These are phyloP conservation scores for Enteromius viviparus DNA, from an alignment of 2,797 vertebrate species.

Conservation along the genomic window DNA sequence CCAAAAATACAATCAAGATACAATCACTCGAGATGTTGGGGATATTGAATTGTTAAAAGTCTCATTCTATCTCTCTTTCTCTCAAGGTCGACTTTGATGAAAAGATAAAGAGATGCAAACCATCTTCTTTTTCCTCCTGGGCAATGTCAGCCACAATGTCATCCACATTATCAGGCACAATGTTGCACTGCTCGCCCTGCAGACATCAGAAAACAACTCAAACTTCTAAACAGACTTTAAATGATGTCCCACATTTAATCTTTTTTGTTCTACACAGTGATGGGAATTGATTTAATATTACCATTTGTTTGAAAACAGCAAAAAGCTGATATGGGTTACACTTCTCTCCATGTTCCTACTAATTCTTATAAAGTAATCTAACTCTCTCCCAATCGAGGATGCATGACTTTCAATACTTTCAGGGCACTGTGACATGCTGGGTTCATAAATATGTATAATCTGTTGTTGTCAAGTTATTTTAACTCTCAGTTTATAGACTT, in stretches of 20 bases:
- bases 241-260: not conserved
- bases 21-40: not conserved
- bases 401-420: slow-evolving; percentile 12
- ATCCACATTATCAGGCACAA: slow-evolving; percentile 95
- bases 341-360: not conserved
- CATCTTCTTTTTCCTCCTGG: slow-evolving; percentile 98
- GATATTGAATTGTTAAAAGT: not conserved
- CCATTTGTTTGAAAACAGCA: slow-evolving; percentile 3
- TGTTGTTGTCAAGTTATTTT: slow-evolving; percentile 7
- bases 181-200: slow-evolving; percentile 98
- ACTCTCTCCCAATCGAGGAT: not conserved
- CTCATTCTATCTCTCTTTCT: not conserved
- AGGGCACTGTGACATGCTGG: slow-evolving; percentile 25
- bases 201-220: slow-evolving; percentile 55
- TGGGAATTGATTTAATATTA: not conserved
- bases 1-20: not conserved
- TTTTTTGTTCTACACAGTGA: not conserved
- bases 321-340: not conserved
- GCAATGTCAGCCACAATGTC: slow-evolving; percentile 97
- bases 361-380: slow-evolving; percentile 4
- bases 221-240: slow-evolving; percentile 4
- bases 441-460: slow-evolving; percentile 24
- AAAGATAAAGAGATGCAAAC: slow-evolving; percentile 68
- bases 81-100: slow-evolving; percentile 7
- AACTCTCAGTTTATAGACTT: slow-evolving; percentile 9